These are phyloP conservation scores for Petromus typicus DNA, from an alignment of 2,113 vertebrate species.

Conservation along the genomic window DNA sequence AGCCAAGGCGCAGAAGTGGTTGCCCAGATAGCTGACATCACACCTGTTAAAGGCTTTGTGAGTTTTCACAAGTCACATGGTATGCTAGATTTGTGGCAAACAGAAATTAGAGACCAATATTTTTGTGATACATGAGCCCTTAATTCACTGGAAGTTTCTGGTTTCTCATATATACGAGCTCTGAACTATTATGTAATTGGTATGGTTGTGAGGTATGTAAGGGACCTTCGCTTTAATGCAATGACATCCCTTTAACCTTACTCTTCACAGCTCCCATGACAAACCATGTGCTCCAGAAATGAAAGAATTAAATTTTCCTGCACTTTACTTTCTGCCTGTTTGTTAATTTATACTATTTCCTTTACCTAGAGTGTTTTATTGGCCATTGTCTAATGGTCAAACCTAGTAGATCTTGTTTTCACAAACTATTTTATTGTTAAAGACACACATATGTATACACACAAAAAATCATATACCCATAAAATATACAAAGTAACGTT, in stretches of 20 bases:
- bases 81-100: neutral
- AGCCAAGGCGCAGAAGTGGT: neutral
- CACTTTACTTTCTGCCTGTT: neutral
- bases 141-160: neutral
- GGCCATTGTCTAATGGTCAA: neutral
- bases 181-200: neutral
- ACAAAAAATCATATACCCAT: neutral
- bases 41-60: neutral
- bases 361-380: neutral
- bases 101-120: neutral
- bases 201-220: neutral
- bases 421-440: neutral
- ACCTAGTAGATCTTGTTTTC: neutral
- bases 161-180: neutral
- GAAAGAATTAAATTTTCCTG: neutral
- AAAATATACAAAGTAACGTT: neutral
- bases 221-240: neutral
- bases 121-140: neutral
- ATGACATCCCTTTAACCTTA: neutral
- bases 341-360: neutral
- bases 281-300: neutral
- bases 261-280: neutral
- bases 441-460: neutral
- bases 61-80: neutral
- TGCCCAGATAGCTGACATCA: neutral